Base-by-base conservation (phyloP, 2,797 vertebrate genomes). In the Poeciliopsis paucimaculata region DNA sequence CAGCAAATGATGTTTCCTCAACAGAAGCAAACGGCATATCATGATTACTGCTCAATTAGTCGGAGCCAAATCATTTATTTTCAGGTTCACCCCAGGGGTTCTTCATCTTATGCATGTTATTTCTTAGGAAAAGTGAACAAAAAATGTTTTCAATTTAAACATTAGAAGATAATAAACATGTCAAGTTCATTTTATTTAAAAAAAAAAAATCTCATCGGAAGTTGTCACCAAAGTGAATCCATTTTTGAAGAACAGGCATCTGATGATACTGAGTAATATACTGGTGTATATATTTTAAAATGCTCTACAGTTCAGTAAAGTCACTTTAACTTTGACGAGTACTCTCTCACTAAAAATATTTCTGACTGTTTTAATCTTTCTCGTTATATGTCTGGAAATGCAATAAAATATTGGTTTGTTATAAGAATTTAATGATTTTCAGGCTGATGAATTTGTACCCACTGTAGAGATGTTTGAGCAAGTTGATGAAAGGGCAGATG, bases 61-160 rank as follows among this genome's bases (percentile, higher is more conserved):
- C 68, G 84, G 74, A 93, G 86, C 90, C 94, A 95, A 94, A 94
- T 96, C 93, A 94, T 96, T 96, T 95, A 94, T 95, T 95, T 80
- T 77, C 85, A 87, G 84, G 74, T 89, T 86, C 84, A 66, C 91
- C 93, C 90, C 80, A 76, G 73, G 41, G 89, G 90, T 90, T 92
- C 91, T 93, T 60, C 64, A 71, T 78, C 81, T 87, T 23, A 41
- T 84, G 68, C 77, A 77, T 55, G 83, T 84, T n/a, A 28, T 77
- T 81, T 87, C 81, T 82, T 81, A 57, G 72, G 82, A 72, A 64
- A 77, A 39, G 10, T 82, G 51, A 90, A 85, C 62, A 84, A 80
- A 47, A 68, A 43, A 76, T 51, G 74, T 34, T 64, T 18, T 68
- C 41, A 81, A 77, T 78, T 84, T 8, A 18, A 68, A 76, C 45